Evolutionary conservation across 2,888 invertebrate genomes (phyloP), one percentile per base, ranked within the genome.

Genomic region (Aspidiotus destructor): DNA sequence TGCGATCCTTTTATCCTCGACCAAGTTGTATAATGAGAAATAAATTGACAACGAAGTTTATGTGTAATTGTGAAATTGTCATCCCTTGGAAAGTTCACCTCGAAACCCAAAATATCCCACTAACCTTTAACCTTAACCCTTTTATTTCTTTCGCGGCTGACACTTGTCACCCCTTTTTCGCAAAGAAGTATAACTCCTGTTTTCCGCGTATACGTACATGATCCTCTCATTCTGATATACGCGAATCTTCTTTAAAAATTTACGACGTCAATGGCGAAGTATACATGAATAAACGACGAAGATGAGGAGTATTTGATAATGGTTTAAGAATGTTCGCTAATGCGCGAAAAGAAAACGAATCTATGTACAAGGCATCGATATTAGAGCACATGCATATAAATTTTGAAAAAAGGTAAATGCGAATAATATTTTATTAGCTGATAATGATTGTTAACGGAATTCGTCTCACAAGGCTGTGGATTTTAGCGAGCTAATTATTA

Each of bases 41-140:
- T 68, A 68, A 68, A 68, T 68, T 60, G 68, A 68, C 68, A 61
- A 68, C 68, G 54, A 61, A 68, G 68, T 60, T 61, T 60, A 61
- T 68, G 42, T 60, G 68, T 68, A 58, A 67, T 67, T 67, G 58
- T 67, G 67, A 67, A 67, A 67, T 67, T 67, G 67, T 67, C 67
- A 67, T 67, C 67, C 57, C 60, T 67, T 58, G 10, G 41, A 67
- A 60, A 60, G 58, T 67, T 60, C 44, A 60, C 67, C 67, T 60
- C 60, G 67, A 67, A 67, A 67, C 67, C 67, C 60, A 67, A 67
- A 67, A 67, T 67, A 67, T 67, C 58, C 67, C 67, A 58, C 67
- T 67, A 67, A 60, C 67, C 67, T 67, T 67, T 67, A 67, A 58
- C 67, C 67, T 67, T 67, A 67, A 67, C 58, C 67, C 67, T 60